Conservation (phyloP, 64 coral and sea anemone species). For the Platygyra sinensis region DNA sequence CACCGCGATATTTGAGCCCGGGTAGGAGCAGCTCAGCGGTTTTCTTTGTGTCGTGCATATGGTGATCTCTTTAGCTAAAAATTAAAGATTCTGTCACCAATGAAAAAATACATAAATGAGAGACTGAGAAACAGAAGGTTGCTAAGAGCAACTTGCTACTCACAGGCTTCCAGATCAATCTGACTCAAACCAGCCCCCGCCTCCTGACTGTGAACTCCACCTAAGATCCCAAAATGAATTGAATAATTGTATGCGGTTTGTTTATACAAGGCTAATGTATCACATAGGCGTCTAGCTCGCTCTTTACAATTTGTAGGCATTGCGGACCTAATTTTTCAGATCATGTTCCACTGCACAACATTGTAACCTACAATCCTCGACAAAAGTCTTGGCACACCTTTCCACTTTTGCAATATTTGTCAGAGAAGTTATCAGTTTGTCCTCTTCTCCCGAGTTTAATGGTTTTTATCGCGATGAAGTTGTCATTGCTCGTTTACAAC, state of each 20-base stretch:
- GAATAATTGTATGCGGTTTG: background rate
- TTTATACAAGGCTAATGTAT: background rate
- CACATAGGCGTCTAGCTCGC: background rate
- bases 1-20: slow-evolving; percentile 90
- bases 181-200: slow-evolving; percentile 82
- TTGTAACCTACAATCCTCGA: too few relatives aligned
- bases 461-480: too few relatives aligned
- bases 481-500: too few relatives aligned
- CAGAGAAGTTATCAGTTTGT: too few relatives aligned
- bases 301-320: background rate
- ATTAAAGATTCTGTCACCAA: background rate
- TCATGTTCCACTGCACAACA: too few relatives aligned
- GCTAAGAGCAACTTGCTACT: background rate
- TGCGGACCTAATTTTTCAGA: too few relatives aligned
- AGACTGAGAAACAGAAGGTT: too few relatives aligned
- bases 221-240: background rate
- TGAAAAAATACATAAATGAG: too few relatives aligned
- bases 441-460: too few relatives aligned
- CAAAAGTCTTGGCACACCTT: too few relatives aligned
- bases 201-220: slow-evolving; percentile 64
- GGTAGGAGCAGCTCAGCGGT: slow-evolving; percentile 88
- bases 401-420: too few relatives aligned
- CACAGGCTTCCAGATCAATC: slow-evolving; percentile 88
- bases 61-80: slow-evolving; percentile 80
- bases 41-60: slow-evolving; percentile 86